Percentiles rank a stretch among this genome's conserved stretches.
Evolutionary conservation across 2,113 vertebrate species (phyloP).

Genomic region (Muntiacus reevesi): DNA sequence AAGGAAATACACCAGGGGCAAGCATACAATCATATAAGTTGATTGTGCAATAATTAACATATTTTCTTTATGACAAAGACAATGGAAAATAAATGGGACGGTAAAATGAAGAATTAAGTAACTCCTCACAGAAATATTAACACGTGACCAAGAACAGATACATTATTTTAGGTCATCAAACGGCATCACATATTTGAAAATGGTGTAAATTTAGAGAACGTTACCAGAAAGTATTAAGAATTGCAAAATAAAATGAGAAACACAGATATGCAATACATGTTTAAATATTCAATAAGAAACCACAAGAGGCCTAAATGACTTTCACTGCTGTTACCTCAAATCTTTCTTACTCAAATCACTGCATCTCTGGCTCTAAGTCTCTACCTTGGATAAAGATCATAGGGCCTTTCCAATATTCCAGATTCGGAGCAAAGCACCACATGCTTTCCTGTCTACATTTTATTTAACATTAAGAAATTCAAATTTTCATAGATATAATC

Average conservation of each 20-base stretch:
- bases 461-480: background rate
- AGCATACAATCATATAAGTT: background rate
- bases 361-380: background rate
- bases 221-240: constrained; percentile 14
- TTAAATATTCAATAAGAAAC: background rate
- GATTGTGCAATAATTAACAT: background rate
- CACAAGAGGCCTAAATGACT: background rate
- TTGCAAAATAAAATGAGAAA: constrained; percentile 31
- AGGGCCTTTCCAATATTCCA: background rate
- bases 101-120: background rate
- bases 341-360: background rate
- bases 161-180: constrained; percentile 4
- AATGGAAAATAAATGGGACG: constrained; percentile 10
- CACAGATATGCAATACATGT: background rate
- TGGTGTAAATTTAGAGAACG: background rate
- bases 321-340: background rate
- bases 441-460: background rate
- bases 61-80: constrained; percentile 25
- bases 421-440: background rate
- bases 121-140: constrained; percentile 33
- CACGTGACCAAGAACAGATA: background rate
- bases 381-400: background rate
- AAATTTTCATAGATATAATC: background rate
- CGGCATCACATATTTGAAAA: constrained; percentile 8
- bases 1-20: background rate